Base-by-base conservation (phyloP, 2,797 vertebrate genomes). In the Echiichthys vipera region DNA sequence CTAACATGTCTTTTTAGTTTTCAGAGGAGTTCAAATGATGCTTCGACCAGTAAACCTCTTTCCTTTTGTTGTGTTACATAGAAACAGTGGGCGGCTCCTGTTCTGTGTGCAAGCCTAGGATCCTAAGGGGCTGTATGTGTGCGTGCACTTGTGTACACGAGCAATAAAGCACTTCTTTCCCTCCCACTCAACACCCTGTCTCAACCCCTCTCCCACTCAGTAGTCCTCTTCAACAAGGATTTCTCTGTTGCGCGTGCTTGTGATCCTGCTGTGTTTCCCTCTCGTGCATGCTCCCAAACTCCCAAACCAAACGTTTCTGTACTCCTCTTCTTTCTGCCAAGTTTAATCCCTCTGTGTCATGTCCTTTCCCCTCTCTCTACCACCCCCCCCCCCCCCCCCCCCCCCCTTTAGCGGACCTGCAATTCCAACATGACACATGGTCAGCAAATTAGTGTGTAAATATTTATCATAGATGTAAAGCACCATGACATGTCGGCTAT, bases 381-480 rank as follows among this genome's bases (percentile, higher is more conserved):
- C 68, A 30, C 51, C 1, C 6, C 49, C 11, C 47, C 8, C 6
- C 17, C 25, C 2, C 37, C 9, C 5, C 17, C 17, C n/a, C n/a
- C n/a, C n/a, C n/a, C n/a, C n/a, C 5, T 0, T 34, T 54, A 63
- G n/a, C 75, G 55, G 68, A 56, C 59, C 40, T 67, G 53, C 46
- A 36, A 34, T 72, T 79, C 65, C 69, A 81, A 62, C 71, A 55
- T 24, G 65, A 77, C 87, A 85, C 84, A 68, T 22, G 75, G 67
- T 80, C 86, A 74, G 75, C 66, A 74, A 84, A 89, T 84, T 80
- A 78, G 76, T 78, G 71, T 84, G 90, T 91, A 89, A 91, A 91
- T 92, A 88, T 92, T 91, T 90, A 88, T 90, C 79, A 43, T 77
- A 15, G 72, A 91, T 71, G 80, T 78, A 84, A 84, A 82, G 82